These are phyloP conservation scores for Catocala nupta DNA, from an alignment of 2,888 invertebrate species.

Conservation along the genomic window DNA sequence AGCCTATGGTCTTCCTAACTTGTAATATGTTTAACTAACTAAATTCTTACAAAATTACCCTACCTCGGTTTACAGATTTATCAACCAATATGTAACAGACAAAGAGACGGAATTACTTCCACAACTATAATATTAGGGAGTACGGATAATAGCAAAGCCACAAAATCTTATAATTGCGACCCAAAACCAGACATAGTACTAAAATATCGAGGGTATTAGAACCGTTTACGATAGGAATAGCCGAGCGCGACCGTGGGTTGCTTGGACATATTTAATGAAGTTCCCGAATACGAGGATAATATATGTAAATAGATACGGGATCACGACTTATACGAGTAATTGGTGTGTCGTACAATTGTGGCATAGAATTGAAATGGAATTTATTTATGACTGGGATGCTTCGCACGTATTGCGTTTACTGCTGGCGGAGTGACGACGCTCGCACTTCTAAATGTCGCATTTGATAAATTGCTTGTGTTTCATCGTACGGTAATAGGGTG, in stretches of 20 bases:
- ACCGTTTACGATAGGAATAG: slow-evolving; percentile 44
- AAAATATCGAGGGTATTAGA: slow-evolving; percentile 43
- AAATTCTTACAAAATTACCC: too few relatives aligned
- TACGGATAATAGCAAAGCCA: not conserved
- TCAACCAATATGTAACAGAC: too few relatives aligned
- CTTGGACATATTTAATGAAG: slow-evolving; percentile 65
- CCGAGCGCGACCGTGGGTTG: slow-evolving; percentile 28
- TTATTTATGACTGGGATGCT: slow-evolving; percentile 44
- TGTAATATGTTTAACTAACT: too few relatives aligned
- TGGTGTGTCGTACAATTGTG: slow-evolving; percentile 49
- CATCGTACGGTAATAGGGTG: not conserved
- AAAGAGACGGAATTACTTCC: not conserved
- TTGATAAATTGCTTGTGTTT: slow-evolving; percentile 28
- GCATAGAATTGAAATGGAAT: slow-evolving; percentile 46
- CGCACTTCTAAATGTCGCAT: slow-evolving; percentile 23
- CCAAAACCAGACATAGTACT: slow-evolving; percentile 19
- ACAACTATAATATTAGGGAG: too few relatives aligned
- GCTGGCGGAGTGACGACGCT: slow-evolving; percentile 15
- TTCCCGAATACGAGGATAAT: slow-evolving; percentile 60
- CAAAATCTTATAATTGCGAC: slow-evolving; percentile 21
- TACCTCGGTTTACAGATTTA: too few relatives aligned
- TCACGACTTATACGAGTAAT: slow-evolving; percentile 57
- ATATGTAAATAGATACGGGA: slow-evolving; percentile 66
- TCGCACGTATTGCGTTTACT: slow-evolving; percentile 35
- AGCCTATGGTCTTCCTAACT: too few relatives aligned